These are phyloP conservation scores for Copidosoma floridanum DNA, from an alignment of 1,140 invertebrate genomes.

Conservation along the genomic window DNA sequence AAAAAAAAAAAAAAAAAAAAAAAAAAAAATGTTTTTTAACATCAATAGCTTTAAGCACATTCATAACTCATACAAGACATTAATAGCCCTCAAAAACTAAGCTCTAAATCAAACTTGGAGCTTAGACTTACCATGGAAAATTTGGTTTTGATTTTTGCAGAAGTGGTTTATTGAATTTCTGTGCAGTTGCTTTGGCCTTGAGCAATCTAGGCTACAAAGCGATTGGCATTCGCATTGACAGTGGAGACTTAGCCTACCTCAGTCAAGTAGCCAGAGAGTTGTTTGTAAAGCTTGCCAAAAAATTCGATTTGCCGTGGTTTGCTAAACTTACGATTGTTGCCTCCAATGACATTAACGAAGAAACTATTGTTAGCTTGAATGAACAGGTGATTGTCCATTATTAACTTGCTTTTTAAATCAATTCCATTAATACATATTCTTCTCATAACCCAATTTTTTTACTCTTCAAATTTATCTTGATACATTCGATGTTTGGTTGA, in stretches of 20 bases:
- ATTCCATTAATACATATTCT: neutral
- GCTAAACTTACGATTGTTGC: slow-evolving; percentile 87
- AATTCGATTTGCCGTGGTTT: slow-evolving; percentile 86
- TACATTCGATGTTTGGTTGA: no score
- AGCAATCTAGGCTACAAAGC: slow-evolving; percentile 90
- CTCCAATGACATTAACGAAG: slow-evolving; percentile 99
- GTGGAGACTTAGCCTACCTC: slow-evolving; percentile 95
- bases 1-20: neutral
- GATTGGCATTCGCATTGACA: slow-evolving; percentile 92
- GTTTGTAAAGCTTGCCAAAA: slow-evolving; percentile 77
- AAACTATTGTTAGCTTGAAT: slow-evolving; percentile 96
- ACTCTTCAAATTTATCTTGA: neutral
- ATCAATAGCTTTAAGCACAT: neutral
- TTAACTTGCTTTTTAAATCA: neutral
- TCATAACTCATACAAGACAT: slow-evolving; percentile 11
- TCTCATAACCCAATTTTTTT: neutral
- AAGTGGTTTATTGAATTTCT: slow-evolving; percentile 96
- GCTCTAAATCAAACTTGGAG: no score
- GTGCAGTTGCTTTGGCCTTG: slow-evolving; percentile 91
- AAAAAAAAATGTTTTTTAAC: no score
- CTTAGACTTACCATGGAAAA: no score
- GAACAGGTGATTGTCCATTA: slow-evolving; percentile 80
- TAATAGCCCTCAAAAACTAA: neutral
- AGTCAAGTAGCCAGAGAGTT: slow-evolving; percentile 80
- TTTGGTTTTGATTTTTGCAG: slow-evolving; percentile 52